Evolutionary conservation across 2,888 invertebrate genomes (phyloP).

Genomic region (Meandrusa payeni): DNA sequence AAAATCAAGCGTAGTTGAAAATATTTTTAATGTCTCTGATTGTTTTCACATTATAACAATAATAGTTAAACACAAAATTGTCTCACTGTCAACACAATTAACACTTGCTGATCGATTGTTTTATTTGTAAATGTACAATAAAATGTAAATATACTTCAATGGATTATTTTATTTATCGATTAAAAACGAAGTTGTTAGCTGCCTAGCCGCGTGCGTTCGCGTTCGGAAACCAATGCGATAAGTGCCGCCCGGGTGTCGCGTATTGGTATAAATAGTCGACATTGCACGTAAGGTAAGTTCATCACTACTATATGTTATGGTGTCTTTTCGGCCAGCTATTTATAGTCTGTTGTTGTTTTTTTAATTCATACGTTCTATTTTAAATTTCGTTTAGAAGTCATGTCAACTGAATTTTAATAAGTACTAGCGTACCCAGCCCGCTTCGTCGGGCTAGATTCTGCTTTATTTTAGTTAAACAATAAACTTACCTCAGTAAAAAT

Average conservation of each 20-base stretch:
- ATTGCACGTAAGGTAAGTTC: constrained; percentile 36
- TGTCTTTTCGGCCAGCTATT: constrained; percentile 25
- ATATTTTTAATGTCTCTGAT: constrained; percentile 2
- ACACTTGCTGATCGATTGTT: neutral
- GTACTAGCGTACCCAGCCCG: no score
- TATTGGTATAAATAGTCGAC: constrained; percentile 62
- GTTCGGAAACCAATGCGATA: constrained; percentile 49
- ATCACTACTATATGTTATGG: constrained; percentile 30
- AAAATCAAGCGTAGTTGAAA: neutral
- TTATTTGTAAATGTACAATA: no score
- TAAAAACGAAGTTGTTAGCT: constrained; percentile 29
- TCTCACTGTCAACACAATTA: neutral
- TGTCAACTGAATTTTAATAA: no score
- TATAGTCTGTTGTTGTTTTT: constrained; percentile 11
- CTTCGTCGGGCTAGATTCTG: no score
- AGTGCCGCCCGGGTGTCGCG: constrained; percentile 47
- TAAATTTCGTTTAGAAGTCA: no score
- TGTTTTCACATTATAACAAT: constrained; percentile 17
- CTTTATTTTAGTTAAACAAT: no score
- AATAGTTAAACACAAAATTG: constrained; percentile 1
- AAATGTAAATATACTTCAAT: no score
- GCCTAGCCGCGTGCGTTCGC: constrained; percentile 42
- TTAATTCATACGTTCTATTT: no score
- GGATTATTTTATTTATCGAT: constrained; percentile 16
- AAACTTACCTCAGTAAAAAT: no score